Percentiles rank a stretch among this genome's conserved stretches.
Evolutionary conservation across 2,113 vertebrate genomes (phyloP).

Genomic region (Notarius lentiginosus): DNA sequence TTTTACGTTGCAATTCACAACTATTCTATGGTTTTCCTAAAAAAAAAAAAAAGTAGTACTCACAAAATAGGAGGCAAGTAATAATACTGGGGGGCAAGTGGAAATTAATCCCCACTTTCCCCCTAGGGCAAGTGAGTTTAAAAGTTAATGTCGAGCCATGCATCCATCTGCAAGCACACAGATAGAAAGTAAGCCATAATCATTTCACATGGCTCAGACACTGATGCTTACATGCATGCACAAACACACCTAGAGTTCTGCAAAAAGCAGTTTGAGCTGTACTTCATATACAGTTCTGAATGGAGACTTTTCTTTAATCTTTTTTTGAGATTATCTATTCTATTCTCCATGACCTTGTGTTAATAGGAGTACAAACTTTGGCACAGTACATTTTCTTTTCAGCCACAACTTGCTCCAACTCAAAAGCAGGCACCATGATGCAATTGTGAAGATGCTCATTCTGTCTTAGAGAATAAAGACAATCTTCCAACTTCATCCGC

Average conservation of each 20-base stretch:
- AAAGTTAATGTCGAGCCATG: too few species aligned
- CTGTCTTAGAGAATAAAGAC: constrained; percentile 29
- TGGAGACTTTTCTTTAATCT: not conserved
- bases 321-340: not conserved
- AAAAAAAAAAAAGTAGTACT: too few species aligned
- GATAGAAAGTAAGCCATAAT: not conserved
- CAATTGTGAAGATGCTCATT: constrained; percentile 23
- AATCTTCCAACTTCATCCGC: not conserved
- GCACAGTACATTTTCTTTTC: not conserved
- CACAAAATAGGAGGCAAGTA: too few species aligned
- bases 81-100: too few species aligned
- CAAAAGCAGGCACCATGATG: not conserved
- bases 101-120: too few species aligned
- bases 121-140: too few species aligned
- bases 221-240: not conserved
- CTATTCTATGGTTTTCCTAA: too few species aligned
- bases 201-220: not conserved
- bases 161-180: not conserved
- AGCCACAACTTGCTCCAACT: not conserved
- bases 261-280: not conserved
- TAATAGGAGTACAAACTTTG: not conserved
- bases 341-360: not conserved
- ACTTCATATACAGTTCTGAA: not conserved
- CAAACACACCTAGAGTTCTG: not conserved
- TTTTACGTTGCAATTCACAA: too few species aligned